phyloP scores from a whole-genome alignment of 2,113 vertebrate genomes.

The Strix aluco region DNA sequence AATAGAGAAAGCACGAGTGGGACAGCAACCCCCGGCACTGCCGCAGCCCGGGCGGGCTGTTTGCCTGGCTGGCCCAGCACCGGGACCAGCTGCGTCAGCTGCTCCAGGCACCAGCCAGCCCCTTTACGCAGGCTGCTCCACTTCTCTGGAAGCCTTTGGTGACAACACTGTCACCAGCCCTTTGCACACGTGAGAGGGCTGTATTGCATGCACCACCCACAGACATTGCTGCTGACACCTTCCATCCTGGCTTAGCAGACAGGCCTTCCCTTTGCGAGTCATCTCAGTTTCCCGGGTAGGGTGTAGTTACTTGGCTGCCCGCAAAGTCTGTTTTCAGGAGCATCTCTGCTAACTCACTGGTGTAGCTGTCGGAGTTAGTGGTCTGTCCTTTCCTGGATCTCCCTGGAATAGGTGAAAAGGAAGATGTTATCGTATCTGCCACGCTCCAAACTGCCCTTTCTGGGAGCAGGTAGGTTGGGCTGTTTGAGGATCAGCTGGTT shows the following conservation, averaged over 20 bases:
- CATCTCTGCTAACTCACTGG: neutral
- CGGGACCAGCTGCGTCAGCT: rapidly evolving
- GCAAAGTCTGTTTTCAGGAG: neutral
- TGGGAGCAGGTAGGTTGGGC: neutral
- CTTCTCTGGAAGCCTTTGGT: neutral
- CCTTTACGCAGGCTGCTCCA: neutral
- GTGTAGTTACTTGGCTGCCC: neutral
- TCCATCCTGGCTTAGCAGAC: neutral
- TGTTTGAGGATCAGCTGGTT: neutral
- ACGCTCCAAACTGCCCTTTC: neutral
- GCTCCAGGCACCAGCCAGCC: neutral
- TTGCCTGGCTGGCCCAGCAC: neutral
- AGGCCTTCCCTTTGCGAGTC: neutral
- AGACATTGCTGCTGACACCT: neutral
- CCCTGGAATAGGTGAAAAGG: neutral
- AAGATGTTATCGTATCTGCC: neutral
- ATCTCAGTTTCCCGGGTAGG: rapidly evolving
- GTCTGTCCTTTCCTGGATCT: neutral
- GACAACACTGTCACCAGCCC: neutral
- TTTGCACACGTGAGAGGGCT: neutral
- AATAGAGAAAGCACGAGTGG: rapidly evolving
- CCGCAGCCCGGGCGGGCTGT: neutral
- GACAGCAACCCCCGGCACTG: neutral
- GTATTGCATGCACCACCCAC: rapidly evolving
- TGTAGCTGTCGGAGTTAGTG: rapidly evolving